Conservation (phyloP, 2,888 invertebrate species). For the Luperina testacea region DNA sequence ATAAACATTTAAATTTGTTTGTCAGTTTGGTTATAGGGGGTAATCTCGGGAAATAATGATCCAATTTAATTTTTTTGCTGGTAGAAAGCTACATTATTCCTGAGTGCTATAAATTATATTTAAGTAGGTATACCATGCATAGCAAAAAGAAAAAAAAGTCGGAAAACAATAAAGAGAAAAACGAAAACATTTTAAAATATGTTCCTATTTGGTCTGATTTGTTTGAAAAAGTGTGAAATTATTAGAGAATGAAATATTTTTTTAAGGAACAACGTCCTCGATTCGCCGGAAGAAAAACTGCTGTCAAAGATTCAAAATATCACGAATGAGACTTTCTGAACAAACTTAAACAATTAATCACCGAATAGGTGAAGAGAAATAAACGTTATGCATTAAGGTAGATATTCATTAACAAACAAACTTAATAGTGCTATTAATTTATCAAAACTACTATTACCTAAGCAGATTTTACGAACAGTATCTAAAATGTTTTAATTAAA, state of each 20-base stretch:
- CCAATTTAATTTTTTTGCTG: too few species aligned
- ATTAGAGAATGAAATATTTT: neutral
- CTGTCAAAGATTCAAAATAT: neutral
- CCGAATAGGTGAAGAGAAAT: neutral
- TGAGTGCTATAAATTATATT: too few species aligned
- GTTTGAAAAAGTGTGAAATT: neutral
- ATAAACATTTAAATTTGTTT: too few species aligned
- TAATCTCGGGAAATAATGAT: too few species aligned
- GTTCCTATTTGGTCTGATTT: neutral
- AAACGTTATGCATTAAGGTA: neutral
- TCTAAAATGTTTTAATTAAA: conserved; percentile 19
- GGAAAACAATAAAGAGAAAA: neutral
- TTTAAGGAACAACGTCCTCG: neutral
- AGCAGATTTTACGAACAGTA: conserved; percentile 18
- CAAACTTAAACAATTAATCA: neutral
- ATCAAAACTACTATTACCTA: neutral
- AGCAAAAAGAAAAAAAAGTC: too few species aligned
- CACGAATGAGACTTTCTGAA: neutral
- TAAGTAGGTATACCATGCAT: too few species aligned
- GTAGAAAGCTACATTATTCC: too few species aligned
- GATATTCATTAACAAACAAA: neutral
- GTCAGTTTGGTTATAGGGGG: too few species aligned
- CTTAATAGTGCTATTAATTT: conserved; percentile 7
- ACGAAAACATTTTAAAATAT: neutral
- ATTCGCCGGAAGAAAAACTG: neutral